These are phyloP conservation scores for Sandelia bainsii DNA, from an alignment of 2,797 vertebrate species.

Conservation along the genomic window DNA sequence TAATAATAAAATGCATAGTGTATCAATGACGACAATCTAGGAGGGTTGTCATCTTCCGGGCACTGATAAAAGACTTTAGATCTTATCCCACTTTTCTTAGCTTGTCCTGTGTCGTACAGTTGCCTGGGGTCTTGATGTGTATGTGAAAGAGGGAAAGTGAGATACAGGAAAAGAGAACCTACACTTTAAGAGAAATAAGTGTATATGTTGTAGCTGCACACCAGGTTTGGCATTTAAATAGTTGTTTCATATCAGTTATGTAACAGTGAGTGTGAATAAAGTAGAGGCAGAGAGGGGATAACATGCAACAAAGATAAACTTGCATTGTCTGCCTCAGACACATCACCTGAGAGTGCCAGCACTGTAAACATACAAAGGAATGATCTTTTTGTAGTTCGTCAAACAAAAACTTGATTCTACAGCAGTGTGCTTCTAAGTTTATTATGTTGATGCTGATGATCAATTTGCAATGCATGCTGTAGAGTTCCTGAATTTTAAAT, in stretches of 20 bases:
- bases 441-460: too few species aligned
- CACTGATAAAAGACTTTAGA: conserved; percentile 2
- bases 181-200: background rate
- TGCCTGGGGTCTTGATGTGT: background rate
- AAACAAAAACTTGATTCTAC: background rate
- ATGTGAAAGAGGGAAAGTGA: background rate
- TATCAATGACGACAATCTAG: background rate
- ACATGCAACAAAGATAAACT: conserved; percentile 16
- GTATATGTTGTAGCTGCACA: conserved; percentile 6
- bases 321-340: conserved; percentile 1
- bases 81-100: conserved; percentile 2
- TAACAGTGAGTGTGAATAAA: conserved; percentile 45
- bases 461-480: too few species aligned
- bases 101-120: conserved; percentile 3
- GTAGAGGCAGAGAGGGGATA: conserved; percentile 21
- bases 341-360: background rate
- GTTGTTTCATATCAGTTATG: conserved; percentile 36
- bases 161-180: background rate
- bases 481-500: background rate
- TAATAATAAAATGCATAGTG: background rate
- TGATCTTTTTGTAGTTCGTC: background rate
- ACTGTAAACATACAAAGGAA: background rate
- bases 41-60: background rate
- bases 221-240: conserved; percentile 20
- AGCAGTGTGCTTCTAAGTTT: too few species aligned